Evolutionary conservation across 1,140 invertebrate genomes (phyloP), one percentile per base, ranked within the genome.

Genomic region (Linepithema humile): DNA sequence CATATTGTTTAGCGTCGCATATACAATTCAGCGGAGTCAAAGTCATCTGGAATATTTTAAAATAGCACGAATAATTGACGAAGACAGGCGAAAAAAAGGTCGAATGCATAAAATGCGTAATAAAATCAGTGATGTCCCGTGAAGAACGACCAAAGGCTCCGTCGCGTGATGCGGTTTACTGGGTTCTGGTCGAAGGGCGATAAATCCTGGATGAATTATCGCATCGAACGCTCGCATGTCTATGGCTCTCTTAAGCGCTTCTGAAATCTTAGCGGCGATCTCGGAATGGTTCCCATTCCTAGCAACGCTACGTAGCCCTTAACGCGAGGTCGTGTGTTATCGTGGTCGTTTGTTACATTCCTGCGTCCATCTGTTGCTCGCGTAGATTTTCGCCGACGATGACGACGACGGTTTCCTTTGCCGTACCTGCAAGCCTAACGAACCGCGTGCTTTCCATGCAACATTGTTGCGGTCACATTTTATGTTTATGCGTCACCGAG

Each of bases 201-300:
- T 89, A 89, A 89, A 89, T 89, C 59, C 26, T 26, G 82, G 82
- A 85, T 88, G 83, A 88, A 82, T 83, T 85, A 88, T 40, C 55
- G 38, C 77, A 72, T 75, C 43, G 77, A 74, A 38, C 29, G 48
- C 4, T 88, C 50, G 86, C 77, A 84, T 88, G 86, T 88, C 75
- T 57, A 75, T 60, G 75, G 64, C 75, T 87, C 65, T 88, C 70
- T 84, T 59, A 72, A 65, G 23, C 59, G 82, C 83, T 88, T 88
- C 87, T 83, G 86, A 88, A 85, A 88, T 75, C 83, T 88, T 82
- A 72, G 80, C 70, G 83, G 72, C 40, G 86, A 88, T 88, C 87
- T 88, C 48, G 59, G 53, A 43, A 82, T 75, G 83, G 43, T 70
- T 85, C 59, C 83, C 55, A 75, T 48, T 64, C 60, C 74, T 53